phyloP scores from a whole-genome alignment of 2,797 vertebrate genomes.

The Acipenser ruthenus region DNA sequence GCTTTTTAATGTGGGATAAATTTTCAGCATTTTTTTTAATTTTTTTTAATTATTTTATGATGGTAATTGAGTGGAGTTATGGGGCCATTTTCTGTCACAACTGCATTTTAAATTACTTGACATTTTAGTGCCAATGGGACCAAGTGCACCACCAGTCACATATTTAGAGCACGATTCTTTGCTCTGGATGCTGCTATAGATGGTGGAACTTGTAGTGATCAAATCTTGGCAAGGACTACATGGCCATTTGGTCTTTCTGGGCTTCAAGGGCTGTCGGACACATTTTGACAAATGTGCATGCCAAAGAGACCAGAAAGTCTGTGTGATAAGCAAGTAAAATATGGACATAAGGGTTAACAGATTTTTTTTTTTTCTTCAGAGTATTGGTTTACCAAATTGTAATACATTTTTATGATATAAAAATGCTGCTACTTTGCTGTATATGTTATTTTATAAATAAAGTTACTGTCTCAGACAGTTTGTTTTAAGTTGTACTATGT shows the following conservation, averaged over 20 bases:
- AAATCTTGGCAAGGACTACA: slow-evolving; percentile 26
- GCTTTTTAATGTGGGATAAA: too few species aligned
- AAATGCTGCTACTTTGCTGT: slow-evolving; percentile 81
- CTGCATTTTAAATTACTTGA: background rate
- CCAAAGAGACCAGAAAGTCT: slow-evolving; percentile 34
- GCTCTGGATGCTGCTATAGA: slow-evolving; percentile 87
- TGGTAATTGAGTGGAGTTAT: too few species aligned
- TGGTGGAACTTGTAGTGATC: slow-evolving; percentile 63
- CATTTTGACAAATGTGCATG: slow-evolving; percentile 2
- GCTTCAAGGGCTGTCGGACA: slow-evolving; percentile 37
- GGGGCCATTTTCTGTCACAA: too few species aligned
- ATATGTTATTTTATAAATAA: slow-evolving; percentile 69
- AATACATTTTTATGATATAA: slow-evolving; percentile 60
- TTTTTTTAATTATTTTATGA: too few species aligned
- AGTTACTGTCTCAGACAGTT: slow-evolving; percentile 62
- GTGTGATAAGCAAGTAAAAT: slow-evolving; percentile 49
- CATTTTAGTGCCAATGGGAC: slow-evolving; percentile 18
- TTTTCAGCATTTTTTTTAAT: too few species aligned
- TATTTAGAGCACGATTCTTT: slow-evolving; percentile 59
- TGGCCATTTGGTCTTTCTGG: slow-evolving; percentile 38
- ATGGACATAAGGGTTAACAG: slow-evolving; percentile 26
- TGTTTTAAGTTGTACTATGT: slow-evolving; percentile 30
- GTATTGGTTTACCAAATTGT: slow-evolving; percentile 57
- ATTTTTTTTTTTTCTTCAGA: slow-evolving; percentile 26
- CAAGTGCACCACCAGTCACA: slow-evolving; percentile 68